Evolutionary conservation across 2,888 invertebrate genomes (phyloP), one percentile per base, ranked within the genome.

Genomic region (Mesorhabditis spiculigera): DNA sequence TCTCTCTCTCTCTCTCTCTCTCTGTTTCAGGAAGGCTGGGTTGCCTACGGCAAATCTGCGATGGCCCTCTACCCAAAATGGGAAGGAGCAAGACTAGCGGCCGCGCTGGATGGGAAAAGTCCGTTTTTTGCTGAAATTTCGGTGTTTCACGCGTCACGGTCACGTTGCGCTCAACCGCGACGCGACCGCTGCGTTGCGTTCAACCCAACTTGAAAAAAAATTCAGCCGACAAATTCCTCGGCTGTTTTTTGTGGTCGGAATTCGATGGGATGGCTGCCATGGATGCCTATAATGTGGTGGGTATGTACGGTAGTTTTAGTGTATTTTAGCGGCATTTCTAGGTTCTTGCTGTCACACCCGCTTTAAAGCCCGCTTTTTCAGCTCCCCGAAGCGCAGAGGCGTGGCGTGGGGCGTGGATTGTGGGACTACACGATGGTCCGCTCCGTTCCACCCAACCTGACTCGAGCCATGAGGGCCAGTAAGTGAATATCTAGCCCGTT

Each of bases 371-470:
- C 3, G 1, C 2, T 13, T 50, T 50, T 50, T 50, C 58, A 50
- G 58, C 8, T 50, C 58, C 8, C 8, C 1, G 58, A 50, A 10
- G 58, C 58, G n/a, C 58, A 50, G 58, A 3, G 58, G 8, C 58
- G 58, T 13, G 58, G 58, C 10, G 58, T 50, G 8, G 58, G 58
- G 10, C 10, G 10, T 10, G 58, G 10, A 0, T 3, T 50, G 10
- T 50, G 58, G 58, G 58, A 50, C n/a, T 50, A 50, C n/a, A 50
- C 58, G n/a, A 50, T 50, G 58, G n/a, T 13, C n/a, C 58, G 58
- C 58, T 13, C 58, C n/a, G 58, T 50, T 13, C 58, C 58, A 10
- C 8, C 8, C 8, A 1, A 50, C 0, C 58, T 50, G 10, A 50
- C 58, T 2, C 8, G n/a, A 50, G 58, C 58, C 10, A 50, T 50